A percentile compares a stretch with the other conserved stretches of the same genome.
These are phyloP conservation scores for Heteractis magnifica DNA, from an alignment of 92 coral and sea anemone genomes.

Conservation along the genomic window DNA sequence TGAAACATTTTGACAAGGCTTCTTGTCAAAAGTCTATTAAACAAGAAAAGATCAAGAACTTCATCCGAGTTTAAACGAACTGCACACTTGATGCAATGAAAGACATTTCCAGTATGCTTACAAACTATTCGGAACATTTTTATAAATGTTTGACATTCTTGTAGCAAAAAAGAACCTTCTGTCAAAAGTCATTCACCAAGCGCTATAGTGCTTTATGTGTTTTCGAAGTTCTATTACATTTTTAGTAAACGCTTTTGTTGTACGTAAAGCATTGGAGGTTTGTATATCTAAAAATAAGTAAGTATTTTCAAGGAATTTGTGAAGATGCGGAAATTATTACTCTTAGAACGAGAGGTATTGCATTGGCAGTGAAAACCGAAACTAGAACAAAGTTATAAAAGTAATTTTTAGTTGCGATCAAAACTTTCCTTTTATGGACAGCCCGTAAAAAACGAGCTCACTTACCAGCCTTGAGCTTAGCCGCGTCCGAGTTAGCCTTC, in stretches of 20 bases:
- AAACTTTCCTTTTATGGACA: too few species aligned
- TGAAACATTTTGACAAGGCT: not conserved
- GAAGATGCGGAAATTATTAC: too few species aligned
- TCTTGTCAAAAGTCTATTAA: not conserved
- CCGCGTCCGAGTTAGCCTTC: slow-evolving; percentile 24
- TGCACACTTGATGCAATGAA: not conserved
- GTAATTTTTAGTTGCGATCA: too few species aligned
- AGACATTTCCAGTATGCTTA: not conserved
- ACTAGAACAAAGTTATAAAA: not conserved
- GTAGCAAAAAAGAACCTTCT: not conserved
- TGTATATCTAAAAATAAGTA: not conserved
- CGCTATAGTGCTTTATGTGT: not conserved
- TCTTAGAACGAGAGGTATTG: too few species aligned
- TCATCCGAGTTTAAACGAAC: not conserved
- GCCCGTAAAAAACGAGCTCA: not conserved
- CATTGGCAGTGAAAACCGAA: too few species aligned
- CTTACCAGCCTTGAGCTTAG: not conserved
- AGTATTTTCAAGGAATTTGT: not conserved
- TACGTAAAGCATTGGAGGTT: not conserved
- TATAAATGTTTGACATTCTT: not conserved
- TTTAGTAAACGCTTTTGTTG: not conserved
- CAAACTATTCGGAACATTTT: not conserved
- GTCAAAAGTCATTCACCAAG: not conserved
- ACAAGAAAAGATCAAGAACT: not conserved
- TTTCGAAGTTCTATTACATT: not conserved